phyloP scores from a whole-genome alignment of 35 echinoderm and acorn worm species.

The Apostichopus japonicus region DNA sequence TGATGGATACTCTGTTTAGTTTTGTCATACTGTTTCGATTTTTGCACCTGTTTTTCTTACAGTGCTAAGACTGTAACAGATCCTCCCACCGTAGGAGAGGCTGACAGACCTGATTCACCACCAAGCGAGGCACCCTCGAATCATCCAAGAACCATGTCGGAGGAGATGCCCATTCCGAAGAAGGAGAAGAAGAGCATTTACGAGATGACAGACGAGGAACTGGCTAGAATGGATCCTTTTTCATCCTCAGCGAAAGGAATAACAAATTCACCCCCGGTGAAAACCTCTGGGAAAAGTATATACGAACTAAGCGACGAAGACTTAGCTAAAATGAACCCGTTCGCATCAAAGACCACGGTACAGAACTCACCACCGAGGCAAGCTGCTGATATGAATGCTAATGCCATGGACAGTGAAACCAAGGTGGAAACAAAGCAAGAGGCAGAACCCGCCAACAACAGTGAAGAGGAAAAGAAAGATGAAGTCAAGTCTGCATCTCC shows the following conservation, averaged over 20 bases:
- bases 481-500: not conserved
- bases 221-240: slow-evolving; percentile 54
- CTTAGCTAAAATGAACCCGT: slow-evolving; percentile 78
- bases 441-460: slow-evolving; percentile 3
- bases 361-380: slow-evolving; percentile 63
- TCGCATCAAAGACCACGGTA: slow-evolving; percentile 41
- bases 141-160: slow-evolving; percentile 45
- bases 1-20: too few relatives aligned
- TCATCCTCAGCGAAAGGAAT: slow-evolving; percentile 22
- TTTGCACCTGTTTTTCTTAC: not conserved
- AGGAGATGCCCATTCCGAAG: slow-evolving; percentile 56
- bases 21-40: too few relatives aligned
- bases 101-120: not conserved
- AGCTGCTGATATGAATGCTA: slow-evolving; percentile 45
- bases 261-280: slow-evolving; percentile 45
- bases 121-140: not conserved
- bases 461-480: slow-evolving; percentile 30
- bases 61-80: not conserved
- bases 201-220: slow-evolving; percentile 65
- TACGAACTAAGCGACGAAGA: slow-evolving; percentile 80
- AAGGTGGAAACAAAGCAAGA: slow-evolving; percentile 15
- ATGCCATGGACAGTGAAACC: slow-evolving; percentile 9
- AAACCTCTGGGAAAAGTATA: slow-evolving; percentile 71
- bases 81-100: not conserved
- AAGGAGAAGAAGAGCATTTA: slow-evolving; percentile 38